These are phyloP conservation scores for Drosophila hawaiiensis DNA, from an alignment of 2,888 invertebrate species.

Conservation along the genomic window DNA sequence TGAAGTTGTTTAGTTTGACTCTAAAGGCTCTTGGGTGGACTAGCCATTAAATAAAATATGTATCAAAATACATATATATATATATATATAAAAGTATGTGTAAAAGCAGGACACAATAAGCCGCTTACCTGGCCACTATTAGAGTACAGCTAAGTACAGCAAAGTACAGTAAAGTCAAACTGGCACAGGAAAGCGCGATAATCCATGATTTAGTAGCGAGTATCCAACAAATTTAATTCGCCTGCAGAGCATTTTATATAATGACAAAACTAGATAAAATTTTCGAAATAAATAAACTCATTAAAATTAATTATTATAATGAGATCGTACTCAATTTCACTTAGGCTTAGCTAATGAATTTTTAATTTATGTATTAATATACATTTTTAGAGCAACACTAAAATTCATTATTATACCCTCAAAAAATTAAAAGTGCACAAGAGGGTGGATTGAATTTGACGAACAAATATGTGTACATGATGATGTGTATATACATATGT, in stretches of 20 bases:
- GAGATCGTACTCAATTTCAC: conserved; percentile 4
- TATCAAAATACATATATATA: not conserved
- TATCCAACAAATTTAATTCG: not conserved
- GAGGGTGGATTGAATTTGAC: not conserved
- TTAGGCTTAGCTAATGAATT: conserved; percentile 28
- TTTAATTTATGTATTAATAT: conserved; percentile 44
- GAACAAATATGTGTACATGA: not conserved
- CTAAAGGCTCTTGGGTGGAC: not conserved
- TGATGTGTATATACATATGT: not conserved
- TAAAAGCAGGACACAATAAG: not conserved
- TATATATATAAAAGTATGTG: not conserved
- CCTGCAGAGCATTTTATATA: not conserved
- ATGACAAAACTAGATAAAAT: not conserved
- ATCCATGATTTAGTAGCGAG: conserved; percentile 13
- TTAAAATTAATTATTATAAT: not conserved
- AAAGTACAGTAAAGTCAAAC: not conserved
- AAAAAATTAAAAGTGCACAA: not conserved
- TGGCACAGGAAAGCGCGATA: not conserved
- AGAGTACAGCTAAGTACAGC: not conserved
- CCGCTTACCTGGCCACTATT: conserved; percentile 13
- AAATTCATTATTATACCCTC: conserved; percentile 5
- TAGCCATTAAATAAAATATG: not conserved
- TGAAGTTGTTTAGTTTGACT: conserved; percentile 16
- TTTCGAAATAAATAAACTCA: not conserved
- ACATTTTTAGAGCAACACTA: not conserved